These are phyloP conservation scores for Steinernema hermaphroditum DNA, from an alignment of 2,888 invertebrate genomes.

Conservation along the genomic window DNA sequence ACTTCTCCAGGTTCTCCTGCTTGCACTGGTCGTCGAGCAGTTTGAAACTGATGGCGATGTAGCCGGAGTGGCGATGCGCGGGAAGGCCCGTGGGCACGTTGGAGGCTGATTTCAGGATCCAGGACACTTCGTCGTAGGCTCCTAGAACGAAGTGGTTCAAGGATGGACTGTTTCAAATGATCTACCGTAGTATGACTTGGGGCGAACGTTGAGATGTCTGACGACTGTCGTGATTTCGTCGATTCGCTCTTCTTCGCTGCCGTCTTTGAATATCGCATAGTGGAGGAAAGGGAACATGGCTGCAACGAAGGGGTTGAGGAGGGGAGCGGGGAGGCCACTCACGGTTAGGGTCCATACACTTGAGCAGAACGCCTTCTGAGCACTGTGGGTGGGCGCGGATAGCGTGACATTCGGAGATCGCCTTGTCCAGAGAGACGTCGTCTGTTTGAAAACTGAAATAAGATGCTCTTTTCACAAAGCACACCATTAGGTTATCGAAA, in stretches of 20 bases:
- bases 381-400: constrained; percentile 49
- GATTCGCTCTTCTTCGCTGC: constrained; percentile 44
- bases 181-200: constrained; percentile 36
- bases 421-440: constrained; percentile 54
- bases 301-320: constrained; percentile 38
- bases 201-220: constrained; percentile 45
- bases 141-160: constrained; percentile 41
- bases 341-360: constrained; percentile 62
- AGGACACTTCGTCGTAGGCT: constrained; percentile 59
- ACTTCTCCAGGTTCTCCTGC: constrained; percentile 51
- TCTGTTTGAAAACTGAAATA: constrained; percentile 50
- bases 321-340: constrained; percentile 25
- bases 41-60: constrained; percentile 61
- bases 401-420: constrained; percentile 56
- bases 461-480: too few species aligned
- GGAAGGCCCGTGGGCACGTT: constrained; percentile 43
- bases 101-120: constrained; percentile 53
- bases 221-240: constrained; percentile 47
- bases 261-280: constrained; percentile 52
- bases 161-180: background rate
- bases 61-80: constrained; percentile 59
- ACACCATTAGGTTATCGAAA: too few species aligned
- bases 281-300: constrained; percentile 63
- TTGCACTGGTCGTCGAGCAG: constrained; percentile 52
- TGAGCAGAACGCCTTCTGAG: constrained; percentile 56